Percentiles rank a stretch among this genome's conserved stretches.
phyloP scores from a whole-genome alignment of 2,797 vertebrate species.

The Arctocebus calabarensis region DNA sequence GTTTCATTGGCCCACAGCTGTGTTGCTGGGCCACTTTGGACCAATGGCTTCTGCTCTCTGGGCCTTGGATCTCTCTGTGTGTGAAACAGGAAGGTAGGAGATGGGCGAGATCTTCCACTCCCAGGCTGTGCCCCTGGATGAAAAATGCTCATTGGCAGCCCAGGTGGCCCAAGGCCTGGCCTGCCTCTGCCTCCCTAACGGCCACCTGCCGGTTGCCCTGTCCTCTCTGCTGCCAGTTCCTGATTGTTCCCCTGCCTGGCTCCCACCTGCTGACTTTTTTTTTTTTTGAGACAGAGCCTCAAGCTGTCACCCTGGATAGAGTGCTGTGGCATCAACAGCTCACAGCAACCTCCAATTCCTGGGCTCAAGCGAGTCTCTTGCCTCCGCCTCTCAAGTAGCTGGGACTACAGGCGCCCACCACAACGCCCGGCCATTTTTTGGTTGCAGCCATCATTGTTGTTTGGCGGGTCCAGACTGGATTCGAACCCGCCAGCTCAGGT shows the following conservation, averaged over 20 bases:
- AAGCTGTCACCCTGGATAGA: no score
- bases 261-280: background rate
- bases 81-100: background rate
- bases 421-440: no score
- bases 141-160: background rate
- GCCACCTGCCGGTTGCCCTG: rapidly evolving
- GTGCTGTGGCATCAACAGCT: no score
- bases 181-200: rapidly evolving
- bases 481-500: no score
- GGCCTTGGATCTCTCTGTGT: background rate
- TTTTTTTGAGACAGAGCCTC: no score
- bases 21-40: background rate
- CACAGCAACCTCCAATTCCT: no score
- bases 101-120: rapidly evolving
- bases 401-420: no score
- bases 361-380: no score
- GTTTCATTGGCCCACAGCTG: background rate
- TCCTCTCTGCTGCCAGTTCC: background rate
- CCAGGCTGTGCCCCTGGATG: background rate
- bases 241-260: background rate
- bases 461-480: no score
- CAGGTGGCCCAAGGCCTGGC: background rate
- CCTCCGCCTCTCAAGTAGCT: no score
- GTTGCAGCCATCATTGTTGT: no score
- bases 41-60: background rate